Base-by-base conservation (phyloP, 92 coral and sea anemone species). In the Actinernus sp. region DNA sequence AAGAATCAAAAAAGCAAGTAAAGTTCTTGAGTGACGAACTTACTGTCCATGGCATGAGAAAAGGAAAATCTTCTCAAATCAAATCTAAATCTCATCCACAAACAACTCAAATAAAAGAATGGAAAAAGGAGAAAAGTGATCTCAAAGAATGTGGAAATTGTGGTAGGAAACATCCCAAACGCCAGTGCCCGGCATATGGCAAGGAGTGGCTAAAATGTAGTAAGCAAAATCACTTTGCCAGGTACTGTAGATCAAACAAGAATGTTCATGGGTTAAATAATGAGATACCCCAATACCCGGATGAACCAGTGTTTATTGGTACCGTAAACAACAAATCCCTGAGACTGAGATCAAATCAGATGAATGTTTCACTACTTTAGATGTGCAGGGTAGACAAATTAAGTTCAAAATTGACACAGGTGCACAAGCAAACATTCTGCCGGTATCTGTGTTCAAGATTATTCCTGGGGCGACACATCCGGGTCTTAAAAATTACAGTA, bases 131-230 rank as follows among this genome's bases (percentile, higher is more conserved):
- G n/a, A n/a, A n/a, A n/a, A n/a, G n/a, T n/a, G n/a, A n/a, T n/a
- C n/a, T n/a, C n/a, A 36, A 36, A 36, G 8, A 7, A 36, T 45
- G 52, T 45, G 21, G 11, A 12, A 45, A 45, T 4, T 45, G 52
- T 45, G 52, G 52, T 4, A 8, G 52, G 19, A 45, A 45, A 45
- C 52, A 45, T 23, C 52, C 52, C 5, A 8, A 9, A 17, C 8
- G 21, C 52, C 52, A 58, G 32, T 58, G 64, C 32, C 46, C 46
- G 17, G 64, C 64, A 20, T 58, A 58, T 58, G 64, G 49, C 21
- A 58, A 58, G 46, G 78, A 80, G 19, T 74, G 82, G 38, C 58
- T 78, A 30, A 85, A 78, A 54, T 78, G 82, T 29, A 81, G 81
- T 0, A 85, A 73, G 21, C 28, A 73, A 22, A 48, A 48, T 48